A percentile compares a stretch with the other conserved stretches of the same genome.
These are phyloP conservation scores for Dicycla oo DNA, from an alignment of 2,888 invertebrate genomes.

Conservation along the genomic window DNA sequence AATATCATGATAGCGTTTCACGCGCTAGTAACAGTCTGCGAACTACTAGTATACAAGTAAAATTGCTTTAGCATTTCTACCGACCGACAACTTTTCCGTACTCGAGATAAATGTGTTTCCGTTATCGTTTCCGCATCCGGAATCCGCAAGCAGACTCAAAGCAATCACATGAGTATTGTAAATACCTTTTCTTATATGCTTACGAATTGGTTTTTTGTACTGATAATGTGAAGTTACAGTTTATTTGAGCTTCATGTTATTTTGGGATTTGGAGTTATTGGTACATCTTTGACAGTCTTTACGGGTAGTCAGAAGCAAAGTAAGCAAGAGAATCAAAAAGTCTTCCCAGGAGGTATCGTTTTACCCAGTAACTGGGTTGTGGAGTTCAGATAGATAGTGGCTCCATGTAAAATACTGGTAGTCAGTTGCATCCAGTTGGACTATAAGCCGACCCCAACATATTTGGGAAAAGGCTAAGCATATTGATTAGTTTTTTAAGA, in stretches of 20 bases:
- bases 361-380: not conserved
- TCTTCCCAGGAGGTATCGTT: not conserved
- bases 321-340: no score
- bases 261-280: not conserved
- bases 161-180: conserved; percentile 45
- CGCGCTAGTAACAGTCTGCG: conserved; percentile 5
- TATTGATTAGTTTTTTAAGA: not conserved
- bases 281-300: not conserved
- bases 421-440: not conserved
- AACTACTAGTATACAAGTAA: conserved; percentile 30
- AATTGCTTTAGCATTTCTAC: conserved; percentile 40
- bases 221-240: not conserved
- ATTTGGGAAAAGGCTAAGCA: not conserved
- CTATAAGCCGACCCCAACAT: not conserved
- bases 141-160: conserved; percentile 20
- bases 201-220: conserved; percentile 28
- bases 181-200: conserved; percentile 35
- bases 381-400: not conserved
- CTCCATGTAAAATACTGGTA: not conserved
- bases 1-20: conserved; percentile 12
- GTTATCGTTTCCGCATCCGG: conserved; percentile 45
- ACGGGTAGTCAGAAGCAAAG: not conserved
- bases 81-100: conserved; percentile 34
- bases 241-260: not conserved
- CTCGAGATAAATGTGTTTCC: conserved; percentile 55